Evolutionary conservation across 2,113 vertebrate species (phyloP).

Genomic region (Excalfactoria chinensis): DNA sequence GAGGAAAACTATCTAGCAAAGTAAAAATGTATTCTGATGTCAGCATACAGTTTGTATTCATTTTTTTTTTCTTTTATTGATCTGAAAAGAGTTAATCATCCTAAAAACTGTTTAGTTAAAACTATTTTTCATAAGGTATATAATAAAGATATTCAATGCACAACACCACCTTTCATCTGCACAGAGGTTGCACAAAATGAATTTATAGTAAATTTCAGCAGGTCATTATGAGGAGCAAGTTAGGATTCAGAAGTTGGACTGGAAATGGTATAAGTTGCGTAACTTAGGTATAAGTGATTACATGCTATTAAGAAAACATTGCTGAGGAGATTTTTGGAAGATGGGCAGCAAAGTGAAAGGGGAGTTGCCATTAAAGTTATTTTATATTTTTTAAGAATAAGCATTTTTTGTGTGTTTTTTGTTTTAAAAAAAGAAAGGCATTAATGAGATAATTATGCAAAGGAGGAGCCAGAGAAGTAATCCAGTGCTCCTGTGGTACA

Average conservation of each 20-base stretch:
- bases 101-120: not conserved
- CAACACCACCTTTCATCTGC: not conserved
- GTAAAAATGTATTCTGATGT: not conserved
- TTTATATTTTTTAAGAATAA: not conserved
- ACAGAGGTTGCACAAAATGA: not conserved
- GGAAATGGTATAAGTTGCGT: not conserved
- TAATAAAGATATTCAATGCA: not conserved
- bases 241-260: not conserved
- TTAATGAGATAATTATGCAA: not conserved
- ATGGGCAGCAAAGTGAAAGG: not conserved
- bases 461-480: not conserved
- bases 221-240: not conserved
- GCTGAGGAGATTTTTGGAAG: not conserved
- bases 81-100: not conserved
- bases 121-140: not conserved
- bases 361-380: not conserved
- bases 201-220: not conserved
- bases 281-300: not conserved
- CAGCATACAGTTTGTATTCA: not conserved
- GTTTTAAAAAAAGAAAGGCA: not conserved
- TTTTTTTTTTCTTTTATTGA: not conserved
- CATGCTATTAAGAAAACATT: not conserved
- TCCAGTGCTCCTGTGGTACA: not conserved
- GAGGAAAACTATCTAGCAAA: not conserved
- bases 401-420: no score